Base-by-base conservation (phyloP, 2,888 invertebrate genomes). In the Lepidocyrtoides sp. region DNA sequence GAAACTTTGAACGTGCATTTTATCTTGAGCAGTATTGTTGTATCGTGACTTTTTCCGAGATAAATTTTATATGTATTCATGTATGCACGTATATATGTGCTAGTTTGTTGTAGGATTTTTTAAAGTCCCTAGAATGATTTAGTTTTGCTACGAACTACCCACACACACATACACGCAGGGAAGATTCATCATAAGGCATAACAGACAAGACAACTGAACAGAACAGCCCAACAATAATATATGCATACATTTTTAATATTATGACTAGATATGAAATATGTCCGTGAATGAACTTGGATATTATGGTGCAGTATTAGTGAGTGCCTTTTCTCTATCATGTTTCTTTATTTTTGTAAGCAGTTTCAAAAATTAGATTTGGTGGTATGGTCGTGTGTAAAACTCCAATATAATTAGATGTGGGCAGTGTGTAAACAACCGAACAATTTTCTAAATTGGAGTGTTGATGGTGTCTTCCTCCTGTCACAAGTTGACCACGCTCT, bases 1-100 rank as follows among this genome's bases (percentile, higher is more conserved):
- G 51, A 51, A 32, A 51, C 79, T 36, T 69, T 69, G 36, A 36
- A 36, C 32, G 41, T 69, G 66, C 66, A 66, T 29, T 66, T 66
- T 26, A 60, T 12, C 20, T 3, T 14, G 10, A n/a, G n/a, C n/a
- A 20, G 14, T 66, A 26, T 66, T 29, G 7, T 12, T 17, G n/a
- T 10, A 12, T 0, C 20, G 10, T 32, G 32, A 17, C 36, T 69
- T 69, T 66, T 36, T 69, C 69, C n/a, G 14, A 44, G 1, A 44
- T 54, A n/a, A 2, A 2, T 14, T 23, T 23, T 60, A 14, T 23
- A 60, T 36, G 69, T 69, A 69, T 69, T 17, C 20, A 69, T 8
- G 41, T 36, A 69, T 57, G 20, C 12, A 5, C 57, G 1, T 57
- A 51, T 17, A 51, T 17, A 17, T 17, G 17, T 51, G 17, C 17